Base-by-base conservation (phyloP, 2,888 invertebrate species). In the Branchellion lobata region DNA sequence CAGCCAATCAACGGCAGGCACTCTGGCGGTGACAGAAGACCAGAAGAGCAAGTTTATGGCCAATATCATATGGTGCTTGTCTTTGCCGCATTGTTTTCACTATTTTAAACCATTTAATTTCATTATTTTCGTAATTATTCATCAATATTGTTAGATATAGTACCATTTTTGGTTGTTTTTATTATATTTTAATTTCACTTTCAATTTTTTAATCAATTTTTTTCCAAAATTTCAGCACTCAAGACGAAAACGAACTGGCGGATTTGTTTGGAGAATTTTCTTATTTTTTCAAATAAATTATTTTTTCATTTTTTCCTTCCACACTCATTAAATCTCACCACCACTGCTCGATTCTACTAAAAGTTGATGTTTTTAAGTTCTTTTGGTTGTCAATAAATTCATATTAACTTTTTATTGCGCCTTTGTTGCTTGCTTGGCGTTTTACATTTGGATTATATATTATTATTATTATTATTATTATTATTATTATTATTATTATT, bases 211-310 rank as follows among this genome's bases (percentile, higher is more conserved):
- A n/a, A n/a, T 40, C 14, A 40, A 40, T 8, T 5, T 40, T 40
- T 40, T 40, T 40, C 40, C 40, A 40, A 8, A 8, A 40, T 40
- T 40, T 40, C 77, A 77, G 77, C 36, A 65, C 61, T 36, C 57
- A 77, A 61, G 53, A 77, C n/a, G 77, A 77, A 77, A 57, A 77
- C 36, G 65, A 57, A 11, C 21, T 65, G 29, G 77, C 57, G 21
- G 61, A 65, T 31, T 34, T 33, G n/a, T 77, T 57, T 57, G 61
- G 57, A 34, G 65, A 77, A 31, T 77, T 77, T 77, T 77, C 77
- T 2, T 34, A 57, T 18, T 65, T 61, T 24, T 77, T 77, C 57
- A 77, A 40, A 77, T 77, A 36, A 77, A 57, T 57, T 57, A 57
- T 14, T 57, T 57, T 57, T 18, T 57, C n/a, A 57, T 5, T n/a